Conservation (phyloP, 1,140 invertebrate genomes). For the Brevipalpus yothersi region DNA sequence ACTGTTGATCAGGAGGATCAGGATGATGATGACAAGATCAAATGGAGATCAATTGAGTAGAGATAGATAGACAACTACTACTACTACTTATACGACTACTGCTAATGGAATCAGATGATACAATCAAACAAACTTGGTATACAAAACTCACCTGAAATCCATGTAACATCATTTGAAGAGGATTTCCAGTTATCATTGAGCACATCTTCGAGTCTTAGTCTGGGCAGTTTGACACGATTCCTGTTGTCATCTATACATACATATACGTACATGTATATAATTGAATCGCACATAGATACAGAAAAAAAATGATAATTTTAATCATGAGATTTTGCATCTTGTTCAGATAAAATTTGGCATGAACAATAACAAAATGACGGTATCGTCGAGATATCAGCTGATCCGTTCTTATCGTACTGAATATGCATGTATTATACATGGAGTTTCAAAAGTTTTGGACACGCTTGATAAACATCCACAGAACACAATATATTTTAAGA, state of each 20-base stretch:
- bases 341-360: no score
- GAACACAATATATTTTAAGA: background rate
- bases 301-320: no score
- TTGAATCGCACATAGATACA: no score
- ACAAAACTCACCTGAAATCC: conserved; percentile 11
- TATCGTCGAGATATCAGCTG: background rate
- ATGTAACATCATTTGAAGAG: conserved; percentile 10
- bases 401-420: no score
- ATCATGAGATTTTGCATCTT: no score
- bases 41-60: no score
- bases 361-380: no score
- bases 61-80: no score
- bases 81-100: background rate
- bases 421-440: background rate
- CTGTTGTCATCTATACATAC: conserved; percentile 7
- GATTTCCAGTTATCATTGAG: conserved; percentile 10
- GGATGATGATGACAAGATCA: no score
- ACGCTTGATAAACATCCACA: background rate
- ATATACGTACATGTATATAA: no score
- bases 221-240: conserved; percentile 10
- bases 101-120: background rate
- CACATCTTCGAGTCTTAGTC: conserved; percentile 11
- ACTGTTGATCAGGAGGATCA: no score
- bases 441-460: background rate
- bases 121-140: background rate